Percentiles rank a stretch among this genome's conserved stretches.
phyloP scores from a whole-genome alignment of 2,888 invertebrate genomes.

The Onthophagus sagittarius region DNA sequence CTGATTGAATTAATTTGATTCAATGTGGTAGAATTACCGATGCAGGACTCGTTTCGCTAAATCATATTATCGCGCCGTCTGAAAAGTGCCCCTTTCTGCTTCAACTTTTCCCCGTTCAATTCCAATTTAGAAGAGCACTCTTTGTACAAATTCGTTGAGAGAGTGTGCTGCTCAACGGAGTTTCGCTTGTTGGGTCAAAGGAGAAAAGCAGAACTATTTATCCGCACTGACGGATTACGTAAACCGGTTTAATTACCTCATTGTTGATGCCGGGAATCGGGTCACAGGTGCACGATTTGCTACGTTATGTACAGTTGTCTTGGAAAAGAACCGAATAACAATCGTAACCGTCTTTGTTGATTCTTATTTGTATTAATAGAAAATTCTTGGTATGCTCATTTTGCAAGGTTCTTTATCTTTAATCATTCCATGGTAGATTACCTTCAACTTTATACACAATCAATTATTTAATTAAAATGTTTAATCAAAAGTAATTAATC shows the following conservation, averaged over 20 bases:
- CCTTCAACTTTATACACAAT: not conserved
- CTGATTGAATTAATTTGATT: not conserved
- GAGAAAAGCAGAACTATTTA: not conserved
- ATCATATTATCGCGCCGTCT: not conserved
- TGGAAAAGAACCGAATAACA: not conserved
- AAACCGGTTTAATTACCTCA: not conserved
- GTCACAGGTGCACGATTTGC: not conserved
- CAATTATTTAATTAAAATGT: not conserved
- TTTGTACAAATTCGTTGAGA: not conserved
- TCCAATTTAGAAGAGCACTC: not conserved
- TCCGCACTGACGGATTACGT: not conserved
- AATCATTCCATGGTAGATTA: not conserved
- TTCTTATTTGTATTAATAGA: not conserved
- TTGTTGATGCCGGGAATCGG: not conserved
- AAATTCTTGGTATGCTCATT: not conserved
- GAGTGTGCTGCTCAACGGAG: not conserved
- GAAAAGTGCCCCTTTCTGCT: not conserved
- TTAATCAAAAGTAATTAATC: not conserved
- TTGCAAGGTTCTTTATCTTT: not conserved
- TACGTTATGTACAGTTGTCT: not conserved
- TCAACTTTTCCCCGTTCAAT: not conserved
- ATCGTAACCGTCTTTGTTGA: not conserved
- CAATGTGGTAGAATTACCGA: not conserved
- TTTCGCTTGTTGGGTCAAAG: not conserved
- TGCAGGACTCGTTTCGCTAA: not conserved